Conservation (phyloP, 2,888 invertebrate species). For the Bugula neritina region DNA sequence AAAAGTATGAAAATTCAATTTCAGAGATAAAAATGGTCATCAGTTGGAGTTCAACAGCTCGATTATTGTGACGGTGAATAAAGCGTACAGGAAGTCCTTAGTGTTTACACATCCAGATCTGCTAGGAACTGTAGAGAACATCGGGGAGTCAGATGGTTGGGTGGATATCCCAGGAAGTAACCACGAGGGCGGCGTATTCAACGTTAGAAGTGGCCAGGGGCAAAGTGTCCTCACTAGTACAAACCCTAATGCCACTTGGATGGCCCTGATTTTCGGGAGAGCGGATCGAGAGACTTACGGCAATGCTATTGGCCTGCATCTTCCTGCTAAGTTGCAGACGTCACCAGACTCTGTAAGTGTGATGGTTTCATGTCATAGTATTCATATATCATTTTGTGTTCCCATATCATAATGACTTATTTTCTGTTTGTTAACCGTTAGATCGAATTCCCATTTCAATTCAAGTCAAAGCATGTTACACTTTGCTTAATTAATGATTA, state of each 20-base stretch:
- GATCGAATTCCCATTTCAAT: no score
- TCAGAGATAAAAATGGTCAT: not conserved
- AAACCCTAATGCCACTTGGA: not conserved
- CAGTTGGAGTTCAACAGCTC: not conserved
- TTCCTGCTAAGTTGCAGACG: not conserved
- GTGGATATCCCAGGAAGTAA: not conserved
- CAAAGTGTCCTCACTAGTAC: not conserved
- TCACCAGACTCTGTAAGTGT: not conserved
- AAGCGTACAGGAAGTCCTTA: not conserved
- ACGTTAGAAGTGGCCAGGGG: not conserved
- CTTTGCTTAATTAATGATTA: no score
- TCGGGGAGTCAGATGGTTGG: not conserved
- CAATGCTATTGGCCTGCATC: slow-evolving; percentile 12
- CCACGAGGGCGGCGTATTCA: not conserved
- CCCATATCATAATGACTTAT: no score
- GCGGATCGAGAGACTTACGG: slow-evolving; percentile 23
- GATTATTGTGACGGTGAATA: not conserved
- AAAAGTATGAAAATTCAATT: no score
- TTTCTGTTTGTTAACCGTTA: no score
- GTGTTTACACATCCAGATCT: not conserved
- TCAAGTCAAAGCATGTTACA: no score
- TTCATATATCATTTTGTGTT: no score
- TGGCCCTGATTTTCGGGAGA: slow-evolving; percentile 16
- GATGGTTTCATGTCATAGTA: no score
- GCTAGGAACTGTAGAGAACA: not conserved